phyloP scores from a whole-genome alignment of 1,140 invertebrate genomes.

The Stratiolaelaps scimitus region DNA sequence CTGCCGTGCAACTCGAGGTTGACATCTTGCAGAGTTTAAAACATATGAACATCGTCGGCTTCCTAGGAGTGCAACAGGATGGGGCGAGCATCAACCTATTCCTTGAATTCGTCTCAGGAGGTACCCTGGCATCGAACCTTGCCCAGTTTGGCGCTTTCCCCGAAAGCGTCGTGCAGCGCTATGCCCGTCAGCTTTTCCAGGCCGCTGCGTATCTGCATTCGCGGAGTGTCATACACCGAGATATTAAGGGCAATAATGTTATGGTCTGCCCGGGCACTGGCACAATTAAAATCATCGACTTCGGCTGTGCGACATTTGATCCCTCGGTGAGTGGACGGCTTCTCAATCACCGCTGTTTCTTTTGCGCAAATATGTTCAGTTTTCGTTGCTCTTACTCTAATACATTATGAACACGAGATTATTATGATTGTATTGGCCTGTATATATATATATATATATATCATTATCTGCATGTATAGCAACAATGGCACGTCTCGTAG shows the following conservation, averaged over 20 bases:
- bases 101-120: slow-evolving; percentile 29
- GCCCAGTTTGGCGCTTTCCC: slow-evolving; percentile 30
- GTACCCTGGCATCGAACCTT: slow-evolving; percentile 26
- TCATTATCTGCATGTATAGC: background rate
- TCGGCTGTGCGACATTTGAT: slow-evolving; percentile 28
- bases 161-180: slow-evolving; percentile 29
- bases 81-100: slow-evolving; percentile 29
- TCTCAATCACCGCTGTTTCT: background rate
- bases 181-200: slow-evolving; percentile 27
- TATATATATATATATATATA: background rate
- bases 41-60: slow-evolving; percentile 30
- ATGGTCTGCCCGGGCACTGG: slow-evolving; percentile 28
- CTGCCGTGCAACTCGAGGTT: slow-evolving; percentile 29
- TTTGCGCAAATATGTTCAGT: background rate
- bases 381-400: background rate
- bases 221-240: slow-evolving; percentile 28
- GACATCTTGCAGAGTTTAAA: slow-evolving; percentile 27
- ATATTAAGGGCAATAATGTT: slow-evolving; percentile 30
- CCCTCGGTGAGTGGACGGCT: slow-evolving; percentile 9
- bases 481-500: background rate
- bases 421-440: no score
- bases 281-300: slow-evolving; percentile 30
- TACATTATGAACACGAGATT: background rate
- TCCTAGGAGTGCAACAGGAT: slow-evolving; percentile 25
- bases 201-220: slow-evolving; percentile 27